phyloP scores from a whole-genome alignment of 2,113 vertebrate species.

The Chaetura pelagica region DNA sequence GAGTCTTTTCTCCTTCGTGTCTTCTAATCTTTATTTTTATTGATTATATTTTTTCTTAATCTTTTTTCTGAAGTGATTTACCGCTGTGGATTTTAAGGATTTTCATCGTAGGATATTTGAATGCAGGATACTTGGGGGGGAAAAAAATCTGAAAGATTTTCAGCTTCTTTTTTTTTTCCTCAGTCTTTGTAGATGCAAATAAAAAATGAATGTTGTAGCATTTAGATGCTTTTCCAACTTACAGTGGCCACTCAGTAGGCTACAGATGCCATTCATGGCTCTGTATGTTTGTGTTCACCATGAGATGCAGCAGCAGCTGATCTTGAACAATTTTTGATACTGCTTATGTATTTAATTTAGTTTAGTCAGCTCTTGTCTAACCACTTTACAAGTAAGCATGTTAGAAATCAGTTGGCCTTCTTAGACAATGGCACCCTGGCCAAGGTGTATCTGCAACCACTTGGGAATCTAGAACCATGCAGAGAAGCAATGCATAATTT shows the following conservation, averaged over 20 bases:
- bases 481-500: neutral
- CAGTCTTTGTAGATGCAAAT: neutral
- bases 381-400: neutral
- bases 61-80: neutral
- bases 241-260: neutral
- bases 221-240: neutral
- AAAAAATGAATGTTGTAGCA: neutral
- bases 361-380: neutral
- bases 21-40: neutral
- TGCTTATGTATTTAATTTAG: neutral
- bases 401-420: neutral
- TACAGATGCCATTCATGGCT: neutral
- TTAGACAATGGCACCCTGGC: neutral
- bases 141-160: neutral
- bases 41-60: neutral
- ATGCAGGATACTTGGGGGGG: neutral
- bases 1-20: neutral
- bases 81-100: neutral
- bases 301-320: neutral
- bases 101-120: neutral
- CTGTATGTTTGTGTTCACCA: rapidly evolving
- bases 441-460: neutral
- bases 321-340: neutral
- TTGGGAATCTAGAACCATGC: neutral
- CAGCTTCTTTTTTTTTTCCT: neutral